Evolutionary conservation across 1,140 invertebrate species (phyloP).

Genomic region (Eumaeus atala): DNA sequence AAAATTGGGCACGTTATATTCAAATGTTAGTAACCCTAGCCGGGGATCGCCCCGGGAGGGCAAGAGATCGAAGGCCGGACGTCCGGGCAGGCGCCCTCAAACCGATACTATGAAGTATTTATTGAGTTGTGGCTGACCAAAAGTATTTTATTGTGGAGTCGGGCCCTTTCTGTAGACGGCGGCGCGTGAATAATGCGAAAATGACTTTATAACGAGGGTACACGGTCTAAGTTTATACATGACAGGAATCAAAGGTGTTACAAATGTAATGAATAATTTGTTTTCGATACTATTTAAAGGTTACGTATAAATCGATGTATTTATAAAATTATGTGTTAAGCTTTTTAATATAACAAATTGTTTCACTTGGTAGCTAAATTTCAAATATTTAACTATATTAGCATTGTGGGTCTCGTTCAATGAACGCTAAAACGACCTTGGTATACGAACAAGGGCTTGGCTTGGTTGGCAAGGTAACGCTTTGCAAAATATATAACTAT

Average conservation of each 20-base stretch:
- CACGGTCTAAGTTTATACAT: not conserved
- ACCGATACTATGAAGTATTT: conserved; percentile 71
- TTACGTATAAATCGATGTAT: conserved; percentile 7
- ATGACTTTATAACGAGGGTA: not conserved
- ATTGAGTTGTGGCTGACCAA: conserved; percentile 65
- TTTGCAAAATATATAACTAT: no score
- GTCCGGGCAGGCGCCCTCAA: conserved; percentile 52
- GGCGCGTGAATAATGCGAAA: conserved; percentile 11
- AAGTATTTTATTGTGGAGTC: conserved; percentile 66
- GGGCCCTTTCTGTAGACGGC: conserved; percentile 52
- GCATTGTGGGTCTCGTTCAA: no score
- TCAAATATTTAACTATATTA: no score
- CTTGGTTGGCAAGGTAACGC: no score
- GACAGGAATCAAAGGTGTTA: conserved; percentile 23
- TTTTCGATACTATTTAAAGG: conserved; percentile 25
- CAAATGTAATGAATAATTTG: conserved; percentile 34
- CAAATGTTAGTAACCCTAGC: conserved; percentile 37
- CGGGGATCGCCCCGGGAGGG: conserved; percentile 37
- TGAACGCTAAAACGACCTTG: no score
- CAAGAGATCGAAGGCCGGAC: conserved; percentile 57
- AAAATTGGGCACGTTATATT: conserved; percentile 18
- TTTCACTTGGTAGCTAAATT: no score
- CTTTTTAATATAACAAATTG: no score
- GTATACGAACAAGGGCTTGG: no score
- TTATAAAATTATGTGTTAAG: not conserved